phyloP scores from a whole-genome alignment of 2,888 invertebrate genomes.

The Himalopsyche japonica region DNA sequence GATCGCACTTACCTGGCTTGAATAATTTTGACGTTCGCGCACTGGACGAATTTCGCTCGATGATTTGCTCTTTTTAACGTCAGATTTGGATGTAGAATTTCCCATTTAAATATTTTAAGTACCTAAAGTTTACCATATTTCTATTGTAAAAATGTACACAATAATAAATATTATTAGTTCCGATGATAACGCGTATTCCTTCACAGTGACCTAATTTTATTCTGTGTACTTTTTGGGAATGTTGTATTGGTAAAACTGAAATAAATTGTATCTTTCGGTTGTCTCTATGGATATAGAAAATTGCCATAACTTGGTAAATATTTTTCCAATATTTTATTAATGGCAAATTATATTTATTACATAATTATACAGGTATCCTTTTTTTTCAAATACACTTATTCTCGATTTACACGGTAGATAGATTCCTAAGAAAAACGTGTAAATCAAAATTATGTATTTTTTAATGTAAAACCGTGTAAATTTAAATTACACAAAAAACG shows the following conservation, averaged over 20 bases:
- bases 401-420: no score
- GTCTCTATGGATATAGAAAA: background rate
- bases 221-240: conserved; percentile 4
- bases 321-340: no score
- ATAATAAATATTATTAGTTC: conserved; percentile 9
- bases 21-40: conserved; percentile 27
- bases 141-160: background rate
- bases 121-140: conserved; percentile 2
- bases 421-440: no score
- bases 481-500: no score
- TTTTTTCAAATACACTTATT: no score
- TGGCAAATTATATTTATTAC: no score
- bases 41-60: background rate
- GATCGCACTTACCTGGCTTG: conserved; percentile 25
- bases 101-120: conserved; percentile 17
- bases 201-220: conserved; percentile 21
- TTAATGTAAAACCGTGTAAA: no score
- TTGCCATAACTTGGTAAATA: background rate
- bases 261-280: background rate
- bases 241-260: background rate
- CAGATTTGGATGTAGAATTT: conserved; percentile 2
- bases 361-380: no score
- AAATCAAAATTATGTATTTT: no score
- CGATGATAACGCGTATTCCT: conserved; percentile 15
- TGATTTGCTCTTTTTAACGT: background rate